Evolutionary conservation across 2,113 vertebrate genomes (phyloP).

Genomic region (Tapirus terrestris): DNA sequence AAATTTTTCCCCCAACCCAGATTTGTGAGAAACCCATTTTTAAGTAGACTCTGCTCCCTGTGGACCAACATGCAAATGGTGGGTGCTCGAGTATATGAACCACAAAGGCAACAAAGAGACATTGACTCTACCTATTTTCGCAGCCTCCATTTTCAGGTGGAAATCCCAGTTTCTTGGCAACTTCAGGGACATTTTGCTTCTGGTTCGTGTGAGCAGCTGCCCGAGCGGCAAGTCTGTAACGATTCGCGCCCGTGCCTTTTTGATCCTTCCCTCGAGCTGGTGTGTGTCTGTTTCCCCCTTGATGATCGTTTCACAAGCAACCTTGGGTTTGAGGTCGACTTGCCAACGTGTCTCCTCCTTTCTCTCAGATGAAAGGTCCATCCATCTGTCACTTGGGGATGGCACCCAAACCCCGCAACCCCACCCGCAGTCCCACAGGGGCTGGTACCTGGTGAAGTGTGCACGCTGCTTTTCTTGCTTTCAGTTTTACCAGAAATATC

Average conservation of each 20-base stretch:
- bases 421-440: neutral
- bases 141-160: constrained; percentile 91
- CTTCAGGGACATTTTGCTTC: constrained; percentile 93
- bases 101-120: neutral
- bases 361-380: constrained; percentile 34
- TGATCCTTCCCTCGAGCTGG: neutral
- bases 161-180: constrained; percentile 97
- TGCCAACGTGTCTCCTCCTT: constrained; percentile 78
- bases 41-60: neutral
- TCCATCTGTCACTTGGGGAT: constrained; percentile 10
- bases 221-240: neutral
- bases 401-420: neutral
- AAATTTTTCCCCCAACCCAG: constrained; percentile 29
- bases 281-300: neutral
- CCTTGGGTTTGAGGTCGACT: constrained; percentile 8
- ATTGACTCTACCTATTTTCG: constrained; percentile 91
- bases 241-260: neutral
- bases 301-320: neutral
- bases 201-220: neutral
- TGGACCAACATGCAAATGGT: constrained; percentile 74
- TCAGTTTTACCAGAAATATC: constrained; percentile 71
- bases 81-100: constrained; percentile 5
- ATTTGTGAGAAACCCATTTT: neutral
- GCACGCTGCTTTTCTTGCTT: constrained; percentile 52
- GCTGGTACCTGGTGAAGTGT: neutral